Percentiles rank a stretch among this genome's conserved stretches.
These are phyloP conservation scores for Macrotus californicus DNA, from an alignment of 2,113 vertebrate species.

Conservation along the genomic window DNA sequence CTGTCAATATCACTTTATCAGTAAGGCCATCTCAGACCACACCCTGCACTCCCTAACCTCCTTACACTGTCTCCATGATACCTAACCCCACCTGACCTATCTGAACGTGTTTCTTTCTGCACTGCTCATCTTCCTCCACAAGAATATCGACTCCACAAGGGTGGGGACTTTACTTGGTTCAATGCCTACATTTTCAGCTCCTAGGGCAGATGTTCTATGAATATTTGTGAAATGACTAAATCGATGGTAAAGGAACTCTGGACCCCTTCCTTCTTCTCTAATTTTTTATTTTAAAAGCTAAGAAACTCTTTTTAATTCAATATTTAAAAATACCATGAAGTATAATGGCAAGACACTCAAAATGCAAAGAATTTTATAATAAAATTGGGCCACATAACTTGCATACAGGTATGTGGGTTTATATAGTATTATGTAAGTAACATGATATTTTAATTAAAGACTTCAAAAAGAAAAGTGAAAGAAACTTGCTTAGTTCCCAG, in stretches of 20 bases:
- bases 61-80: background rate
- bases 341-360: background rate
- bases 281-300: constrained; percentile 11
- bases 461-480: background rate
- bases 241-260: background rate
- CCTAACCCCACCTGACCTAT: background rate
- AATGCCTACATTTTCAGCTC: background rate
- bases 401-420: background rate
- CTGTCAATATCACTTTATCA: background rate
- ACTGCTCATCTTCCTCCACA: background rate
- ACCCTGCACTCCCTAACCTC: background rate
- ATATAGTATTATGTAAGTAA: background rate
- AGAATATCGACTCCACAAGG: background rate
- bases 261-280: background rate
- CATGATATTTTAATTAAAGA: background rate
- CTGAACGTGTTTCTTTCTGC: background rate
- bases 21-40: background rate
- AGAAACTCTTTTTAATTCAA: background rate
- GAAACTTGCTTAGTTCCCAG: background rate
- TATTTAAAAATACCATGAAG: background rate
- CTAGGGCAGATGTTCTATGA: background rate
- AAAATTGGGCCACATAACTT: background rate
- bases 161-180: background rate
- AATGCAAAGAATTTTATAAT: background rate
- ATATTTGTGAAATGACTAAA: background rate